Conservation (phyloP, 1,140 invertebrate species). For the Patella vulgata region DNA sequence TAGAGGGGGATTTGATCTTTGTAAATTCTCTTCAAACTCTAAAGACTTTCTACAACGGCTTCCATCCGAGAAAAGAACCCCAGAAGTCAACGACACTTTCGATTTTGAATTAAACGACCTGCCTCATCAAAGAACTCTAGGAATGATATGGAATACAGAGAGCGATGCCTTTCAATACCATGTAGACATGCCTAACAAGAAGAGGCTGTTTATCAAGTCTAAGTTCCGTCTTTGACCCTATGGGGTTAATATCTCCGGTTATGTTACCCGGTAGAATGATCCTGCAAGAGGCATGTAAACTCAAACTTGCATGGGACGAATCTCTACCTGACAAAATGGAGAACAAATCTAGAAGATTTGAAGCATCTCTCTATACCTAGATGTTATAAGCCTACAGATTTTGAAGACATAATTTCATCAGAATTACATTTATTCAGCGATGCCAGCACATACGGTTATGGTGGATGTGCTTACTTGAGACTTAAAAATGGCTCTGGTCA, state of each 20-base stretch:
- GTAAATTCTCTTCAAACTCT: constrained; percentile 29
- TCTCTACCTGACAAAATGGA: constrained; percentile 6
- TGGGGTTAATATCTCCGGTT: too few relatives aligned
- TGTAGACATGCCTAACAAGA: constrained; percentile 12
- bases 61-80: constrained; percentile 8
- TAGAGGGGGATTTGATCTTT: constrained; percentile 23
- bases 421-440: constrained; percentile 25
- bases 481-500: too few relatives aligned
- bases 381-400: constrained; percentile 23
- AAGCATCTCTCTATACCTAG: constrained; percentile 10
- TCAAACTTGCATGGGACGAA: constrained; percentile 8
- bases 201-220: constrained; percentile 23
- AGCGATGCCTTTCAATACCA: constrained; percentile 33
- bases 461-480: too few relatives aligned
- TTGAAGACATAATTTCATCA: neutral
- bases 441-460: too few relatives aligned
- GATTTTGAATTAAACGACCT: constrained; percentile 17
- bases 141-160: constrained; percentile 34
- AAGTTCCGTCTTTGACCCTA: constrained; percentile 22
- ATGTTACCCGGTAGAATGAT: constrained; percentile 6
- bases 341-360: neutral
- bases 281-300: constrained; percentile 14
- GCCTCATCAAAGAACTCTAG: constrained; percentile 32
- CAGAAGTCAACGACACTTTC: constrained; percentile 11
- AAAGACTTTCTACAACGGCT: constrained; percentile 27